Conservation (phyloP, 2,113 vertebrate species). For the Alethe castanea region DNA sequence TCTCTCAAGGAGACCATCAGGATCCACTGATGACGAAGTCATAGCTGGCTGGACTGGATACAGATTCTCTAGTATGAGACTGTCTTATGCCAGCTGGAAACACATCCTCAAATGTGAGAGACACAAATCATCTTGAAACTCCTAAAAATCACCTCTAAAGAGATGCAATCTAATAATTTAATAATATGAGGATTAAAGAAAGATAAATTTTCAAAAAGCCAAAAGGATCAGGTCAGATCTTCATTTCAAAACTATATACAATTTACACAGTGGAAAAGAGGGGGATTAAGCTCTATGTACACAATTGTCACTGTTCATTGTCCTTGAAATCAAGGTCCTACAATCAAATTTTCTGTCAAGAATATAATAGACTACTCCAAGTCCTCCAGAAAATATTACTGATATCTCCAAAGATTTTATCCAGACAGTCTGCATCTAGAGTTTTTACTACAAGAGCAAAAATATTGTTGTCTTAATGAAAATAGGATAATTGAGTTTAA, state of each 20-base stretch:
- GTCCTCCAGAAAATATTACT: neutral
- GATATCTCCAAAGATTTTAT: neutral
- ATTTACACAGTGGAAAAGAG: neutral
- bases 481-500: neutral
- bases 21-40: neutral
- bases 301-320: neutral
- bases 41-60: neutral
- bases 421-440: neutral
- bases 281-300: neutral
- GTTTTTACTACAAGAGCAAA: neutral
- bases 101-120: neutral
- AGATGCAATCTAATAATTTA: neutral
- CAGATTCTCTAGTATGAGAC: neutral
- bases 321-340: neutral
- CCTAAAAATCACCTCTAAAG: neutral
- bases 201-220: neutral
- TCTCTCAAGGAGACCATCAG: neutral
- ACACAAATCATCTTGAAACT: neutral
- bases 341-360: neutral
- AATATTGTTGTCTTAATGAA: neutral
- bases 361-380: neutral
- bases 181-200: neutral
- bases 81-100: neutral
- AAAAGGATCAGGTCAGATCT: neutral
- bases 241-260: neutral